These are phyloP conservation scores for Netelia melanura DNA, from an alignment of 2,888 invertebrate species.

Conservation along the genomic window DNA sequence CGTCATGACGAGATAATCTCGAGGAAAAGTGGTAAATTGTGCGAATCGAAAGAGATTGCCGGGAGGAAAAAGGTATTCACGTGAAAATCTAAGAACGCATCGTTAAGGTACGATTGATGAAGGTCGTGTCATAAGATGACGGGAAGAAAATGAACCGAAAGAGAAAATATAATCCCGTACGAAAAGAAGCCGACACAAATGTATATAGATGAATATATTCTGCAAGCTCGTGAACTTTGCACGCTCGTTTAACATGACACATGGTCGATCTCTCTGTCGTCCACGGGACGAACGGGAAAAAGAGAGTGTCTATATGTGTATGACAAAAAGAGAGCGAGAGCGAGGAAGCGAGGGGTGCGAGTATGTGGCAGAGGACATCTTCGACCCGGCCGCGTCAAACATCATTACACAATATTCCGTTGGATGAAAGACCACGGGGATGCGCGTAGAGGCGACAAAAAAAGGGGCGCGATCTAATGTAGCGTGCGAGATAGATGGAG, in stretches of 20 bases:
- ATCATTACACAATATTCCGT: constrained; percentile 81
- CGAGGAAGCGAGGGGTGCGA: constrained; percentile 28
- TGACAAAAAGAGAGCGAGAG: constrained; percentile 15
- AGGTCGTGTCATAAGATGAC: constrained; percentile 25
- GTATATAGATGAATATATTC: constrained; percentile 7
- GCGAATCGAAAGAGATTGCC: background rate
- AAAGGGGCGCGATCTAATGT: constrained; percentile 80
- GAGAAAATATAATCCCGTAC: constrained; percentile 43
- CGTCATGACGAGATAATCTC: background rate
- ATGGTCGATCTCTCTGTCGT: constrained; percentile 37
- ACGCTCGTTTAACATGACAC: constrained; percentile 62
- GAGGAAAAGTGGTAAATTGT: constrained; percentile 20
- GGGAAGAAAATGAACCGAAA: constrained; percentile 39
- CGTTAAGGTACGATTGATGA: constrained; percentile 54
- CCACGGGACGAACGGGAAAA: constrained; percentile 39
- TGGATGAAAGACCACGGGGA: constrained; percentile 70
- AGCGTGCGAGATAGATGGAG: constrained; percentile 82
- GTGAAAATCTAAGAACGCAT: constrained; percentile 24
- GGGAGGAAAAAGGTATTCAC: constrained; percentile 17
- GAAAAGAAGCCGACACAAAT: constrained; percentile 26
- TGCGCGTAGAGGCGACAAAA: constrained; percentile 53
- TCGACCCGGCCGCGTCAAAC: constrained; percentile 76
- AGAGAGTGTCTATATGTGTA: constrained; percentile 22
- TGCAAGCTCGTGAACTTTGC: constrained; percentile 27
- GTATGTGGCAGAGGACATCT: constrained; percentile 70